Evolutionary conservation across 2,888 invertebrate genomes (phyloP), one percentile per base, ranked within the genome.

Genomic region (Sarcophaga subvicina): DNA sequence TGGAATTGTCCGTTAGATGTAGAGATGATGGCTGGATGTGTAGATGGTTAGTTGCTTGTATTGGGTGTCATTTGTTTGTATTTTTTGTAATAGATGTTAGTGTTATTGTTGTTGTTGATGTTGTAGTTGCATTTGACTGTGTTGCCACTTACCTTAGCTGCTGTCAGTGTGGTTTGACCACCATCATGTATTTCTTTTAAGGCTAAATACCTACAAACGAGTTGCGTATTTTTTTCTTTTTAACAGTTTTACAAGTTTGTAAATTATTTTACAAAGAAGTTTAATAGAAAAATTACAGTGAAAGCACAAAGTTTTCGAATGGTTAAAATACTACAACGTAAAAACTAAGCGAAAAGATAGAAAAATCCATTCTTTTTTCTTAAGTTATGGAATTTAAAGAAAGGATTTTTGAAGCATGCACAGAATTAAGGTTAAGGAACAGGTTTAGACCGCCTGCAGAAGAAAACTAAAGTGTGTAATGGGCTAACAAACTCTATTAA

Each of bases 171-270:
- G 64, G 60, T 71, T 80, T 72, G 75, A 82, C 82, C 82, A 82
- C 62, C 79, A 82, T 64, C 62, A 64, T 59, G 47, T 54, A 47
- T 45, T 64, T 54, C 25, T 70, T 82, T 66, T 82, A 79, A 79
- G 75, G 59, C 75, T 82, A 60, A 82, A 82, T 62, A 67, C n/a
- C 25, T 76, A 64, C 85, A 75, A 85, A 80, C 85, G 45, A 80
- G 85, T 85, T 80, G 72, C 27, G 54, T 76, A 70, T 76, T 81
- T 70, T 20, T 54, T 62, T 54, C 62, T 73, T 73, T 60, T 22
- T 27, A 64, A 22, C 11, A 3, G 10, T 64, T 37, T 69, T 62
- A 37, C 67, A 81, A 81, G 63, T 81, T 75, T 81, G 27, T 69
- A 63, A 37, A 63, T 49, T 37, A 49, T 37, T 37, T 37, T 37